Conservation (phyloP, 1,140 invertebrate species). For the Holcopasites calliopsidis region DNA sequence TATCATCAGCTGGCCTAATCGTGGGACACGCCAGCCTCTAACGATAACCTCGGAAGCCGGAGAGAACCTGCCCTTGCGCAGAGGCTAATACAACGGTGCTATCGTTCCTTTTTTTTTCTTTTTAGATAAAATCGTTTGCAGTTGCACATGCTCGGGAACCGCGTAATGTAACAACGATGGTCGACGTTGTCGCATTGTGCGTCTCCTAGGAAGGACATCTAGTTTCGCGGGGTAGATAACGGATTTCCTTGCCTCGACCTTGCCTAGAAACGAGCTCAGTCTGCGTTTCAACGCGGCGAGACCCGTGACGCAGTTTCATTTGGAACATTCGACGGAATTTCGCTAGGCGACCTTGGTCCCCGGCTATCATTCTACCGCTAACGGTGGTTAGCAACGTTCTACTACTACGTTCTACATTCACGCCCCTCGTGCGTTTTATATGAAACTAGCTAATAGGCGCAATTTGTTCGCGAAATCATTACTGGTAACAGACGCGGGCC, state of each 20-base stretch:
- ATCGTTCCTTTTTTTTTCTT: no score
- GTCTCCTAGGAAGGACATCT: neutral
- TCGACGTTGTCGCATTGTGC: neutral
- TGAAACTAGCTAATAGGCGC: no score
- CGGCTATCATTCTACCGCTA: neutral
- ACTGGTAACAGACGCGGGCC: no score
- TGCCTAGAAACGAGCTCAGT: neutral
- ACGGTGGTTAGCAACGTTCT: neutral
- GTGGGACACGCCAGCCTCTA: constrained; percentile 26
- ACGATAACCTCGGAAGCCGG: neutral
- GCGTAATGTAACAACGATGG: neutral
- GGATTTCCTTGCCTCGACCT: neutral
- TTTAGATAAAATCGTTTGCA: neutral
- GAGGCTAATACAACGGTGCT: constrained; percentile 11
- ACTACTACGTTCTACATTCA: neutral
- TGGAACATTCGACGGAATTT: neutral
- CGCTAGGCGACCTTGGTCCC: neutral
- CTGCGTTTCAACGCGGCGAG: neutral
- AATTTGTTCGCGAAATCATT: no score
- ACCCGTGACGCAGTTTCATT: neutral
- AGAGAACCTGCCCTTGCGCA: constrained; percentile 16
- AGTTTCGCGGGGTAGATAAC: neutral
- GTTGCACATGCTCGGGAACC: neutral
- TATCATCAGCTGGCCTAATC: constrained; percentile 47
- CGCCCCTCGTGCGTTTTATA: no score